Evolutionary conservation across 2,888 invertebrate genomes (phyloP).

Genomic region (Rosalia funebris): DNA sequence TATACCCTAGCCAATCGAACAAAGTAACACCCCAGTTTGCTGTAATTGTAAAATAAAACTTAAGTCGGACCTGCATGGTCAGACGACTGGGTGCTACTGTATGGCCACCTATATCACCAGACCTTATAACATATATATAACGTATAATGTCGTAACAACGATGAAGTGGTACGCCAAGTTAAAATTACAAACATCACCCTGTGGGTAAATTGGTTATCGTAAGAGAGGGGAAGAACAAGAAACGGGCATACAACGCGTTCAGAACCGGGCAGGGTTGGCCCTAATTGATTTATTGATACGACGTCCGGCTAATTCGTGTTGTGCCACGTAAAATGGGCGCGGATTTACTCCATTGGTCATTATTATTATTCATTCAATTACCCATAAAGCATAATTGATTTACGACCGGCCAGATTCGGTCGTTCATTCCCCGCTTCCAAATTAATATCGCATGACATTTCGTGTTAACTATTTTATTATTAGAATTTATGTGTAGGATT

Average conservation of each 20-base stretch:
- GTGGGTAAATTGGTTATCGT: too few relatives aligned
- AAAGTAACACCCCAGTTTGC: too few relatives aligned
- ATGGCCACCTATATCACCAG: too few relatives aligned
- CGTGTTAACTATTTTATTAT: constrained; percentile 26
- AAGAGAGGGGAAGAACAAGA: not conserved
- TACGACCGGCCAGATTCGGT: constrained; percentile 31
- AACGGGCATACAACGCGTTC: not conserved
- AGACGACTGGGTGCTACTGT: too few relatives aligned
- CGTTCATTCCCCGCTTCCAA: constrained; percentile 16
- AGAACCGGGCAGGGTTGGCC: constrained; percentile 37
- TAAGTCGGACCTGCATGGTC: too few relatives aligned
- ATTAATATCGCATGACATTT: constrained; percentile 14
- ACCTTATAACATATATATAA: too few relatives aligned
- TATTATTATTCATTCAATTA: constrained; percentile 48
- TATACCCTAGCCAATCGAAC: too few relatives aligned
- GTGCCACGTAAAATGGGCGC: constrained; percentile 42
- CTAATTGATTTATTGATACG: constrained; percentile 38
- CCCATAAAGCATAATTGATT: constrained; percentile 46
- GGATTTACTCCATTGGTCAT: constrained; percentile 42
- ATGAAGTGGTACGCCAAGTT: too few relatives aligned
- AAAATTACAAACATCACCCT: too few relatives aligned
- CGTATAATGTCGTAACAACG: too few relatives aligned
- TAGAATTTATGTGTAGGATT: constrained; percentile 26
- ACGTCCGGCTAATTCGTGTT: constrained; percentile 42
- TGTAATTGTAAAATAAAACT: too few relatives aligned